These are phyloP conservation scores for Drosophila grimshawi DNA, from an alignment of 1,140 invertebrate genomes.

Conservation along the genomic window DNA sequence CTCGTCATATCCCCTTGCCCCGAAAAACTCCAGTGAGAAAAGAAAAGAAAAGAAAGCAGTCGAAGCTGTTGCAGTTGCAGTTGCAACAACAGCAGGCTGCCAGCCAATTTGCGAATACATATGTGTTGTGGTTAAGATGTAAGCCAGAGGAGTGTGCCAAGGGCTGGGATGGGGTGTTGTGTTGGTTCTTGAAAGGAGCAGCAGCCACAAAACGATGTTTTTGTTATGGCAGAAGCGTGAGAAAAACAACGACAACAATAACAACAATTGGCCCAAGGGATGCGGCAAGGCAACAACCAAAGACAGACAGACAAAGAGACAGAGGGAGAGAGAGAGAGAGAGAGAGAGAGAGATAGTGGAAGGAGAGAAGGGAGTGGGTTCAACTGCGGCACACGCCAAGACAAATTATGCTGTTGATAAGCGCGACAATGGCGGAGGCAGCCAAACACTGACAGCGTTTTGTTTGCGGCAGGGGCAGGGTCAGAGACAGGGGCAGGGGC, in stretches of 20 bases:
- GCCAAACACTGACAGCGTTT: slow-evolving; percentile 3
- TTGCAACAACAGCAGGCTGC: slow-evolving; percentile 23
- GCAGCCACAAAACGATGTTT: slow-evolving; percentile 31
- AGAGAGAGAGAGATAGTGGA: not conserved
- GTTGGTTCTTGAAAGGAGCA: not conserved
- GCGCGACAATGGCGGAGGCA: slow-evolving; percentile 72
- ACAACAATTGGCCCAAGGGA: slow-evolving; percentile 31
- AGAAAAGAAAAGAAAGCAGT: not conserved
- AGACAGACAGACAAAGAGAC: not conserved
- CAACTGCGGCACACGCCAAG: slow-evolving; percentile 70
- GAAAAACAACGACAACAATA: slow-evolving; percentile 48
- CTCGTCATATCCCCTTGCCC: slow-evolving; percentile 15
- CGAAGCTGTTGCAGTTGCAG: not conserved
- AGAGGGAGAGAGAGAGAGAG: not conserved
- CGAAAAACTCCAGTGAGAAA: not conserved
- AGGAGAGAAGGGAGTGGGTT: slow-evolving; percentile 9
- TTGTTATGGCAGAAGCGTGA: slow-evolving; percentile 52
- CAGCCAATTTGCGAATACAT: slow-evolving; percentile 56
- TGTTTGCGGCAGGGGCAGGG: not conserved
- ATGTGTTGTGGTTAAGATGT: slow-evolving; percentile 25
- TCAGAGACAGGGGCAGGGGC: not conserved
- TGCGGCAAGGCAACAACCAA: slow-evolving; percentile 14
- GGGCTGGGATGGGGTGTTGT: no score
- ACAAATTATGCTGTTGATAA: slow-evolving; percentile 82
- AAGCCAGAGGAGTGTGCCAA: no score